Evolutionary conservation across 2,888 invertebrate genomes (phyloP).

Genomic region (Hemicrepidius hirtus): DNA sequence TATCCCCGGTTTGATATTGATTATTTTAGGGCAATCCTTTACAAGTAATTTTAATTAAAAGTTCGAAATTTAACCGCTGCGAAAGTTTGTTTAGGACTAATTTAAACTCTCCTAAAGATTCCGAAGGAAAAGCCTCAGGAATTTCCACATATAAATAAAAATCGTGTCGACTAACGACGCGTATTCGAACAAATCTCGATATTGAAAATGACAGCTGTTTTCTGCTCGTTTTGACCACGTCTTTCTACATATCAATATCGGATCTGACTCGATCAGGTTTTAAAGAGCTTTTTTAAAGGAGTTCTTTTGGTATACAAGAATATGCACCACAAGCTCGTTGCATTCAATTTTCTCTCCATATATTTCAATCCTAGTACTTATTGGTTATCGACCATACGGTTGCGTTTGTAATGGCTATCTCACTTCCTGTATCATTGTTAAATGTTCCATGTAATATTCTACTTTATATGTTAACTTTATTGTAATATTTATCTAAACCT

Average conservation of each 20-base stretch:
- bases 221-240: constrained; percentile 31
- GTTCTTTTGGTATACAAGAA: neutral
- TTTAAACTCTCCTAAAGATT: neutral
- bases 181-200: constrained; percentile 18
- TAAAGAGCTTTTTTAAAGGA: constrained; percentile 6
- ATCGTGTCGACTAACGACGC: constrained; percentile 21
- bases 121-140: neutral
- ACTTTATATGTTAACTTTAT: constrained; percentile 34
- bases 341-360: neutral
- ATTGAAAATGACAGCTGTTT: constrained; percentile 34
- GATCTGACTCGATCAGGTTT: constrained; percentile 19
- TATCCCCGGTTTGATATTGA: neutral
- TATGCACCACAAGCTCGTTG: constrained; percentile 1
- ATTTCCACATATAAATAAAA: constrained; percentile 17
- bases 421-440: constrained; percentile 34
- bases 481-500: constrained; percentile 33
- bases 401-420: constrained; percentile 20
- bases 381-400: constrained; percentile 3
- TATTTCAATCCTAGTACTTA: neutral
- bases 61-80: neutral
- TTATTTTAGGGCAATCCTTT: neutral
- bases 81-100: neutral
- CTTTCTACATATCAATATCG: constrained; percentile 29
- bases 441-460: constrained; percentile 30
- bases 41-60: constrained; percentile 8